Evolutionary conservation across 2,113 vertebrate genomes (phyloP), one percentile per base, ranked within the genome.

Genomic region (Sterrhoptilus dennistouni): DNA sequence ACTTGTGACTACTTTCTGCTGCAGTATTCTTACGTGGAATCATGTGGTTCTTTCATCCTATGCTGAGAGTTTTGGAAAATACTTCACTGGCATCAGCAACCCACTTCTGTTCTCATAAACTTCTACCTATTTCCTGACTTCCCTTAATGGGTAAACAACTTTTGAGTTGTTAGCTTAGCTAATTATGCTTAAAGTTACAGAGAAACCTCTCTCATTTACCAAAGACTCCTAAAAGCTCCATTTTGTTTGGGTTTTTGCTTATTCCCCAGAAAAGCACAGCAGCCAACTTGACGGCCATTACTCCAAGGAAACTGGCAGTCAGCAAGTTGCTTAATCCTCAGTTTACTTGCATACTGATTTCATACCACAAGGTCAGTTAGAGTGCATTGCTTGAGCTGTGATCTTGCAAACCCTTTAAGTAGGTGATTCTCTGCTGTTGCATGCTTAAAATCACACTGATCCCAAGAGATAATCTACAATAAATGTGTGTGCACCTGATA

Each of bases 31-130:
- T 82, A 85, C 42, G 40, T 5, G 28, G 50, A 71, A 66, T 79
- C 82, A 65, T 36, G 77, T 72, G 79, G 54, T 89, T 68, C 87
- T 77, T 83, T 94, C 87, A 94, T 93, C 91, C 74, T 66, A 28
- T 5, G 13, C 72, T 52, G 65, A 77, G 65, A 57, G 64, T 60
- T 75, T 70, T 83, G 49, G 64, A 82, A 91, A 95, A 88, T 65
- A 80, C 53, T 93, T 88, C 78, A 94, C 64, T 96, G 87, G 85
- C 75, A 85, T 77, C 75, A 85, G 89, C 78, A 75, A 68, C 47
- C 63, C 33, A 27, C 81, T 84, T 79, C 22, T 74, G 44, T 96
- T 96, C 90, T 94, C 84, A 78, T 87, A 97, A 97, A 92, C 94
- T 95, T 82, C 49, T 61, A 93, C 86, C 90, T 90, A 87, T 64